Percentiles rank a stretch among this genome's conserved stretches.
These are phyloP conservation scores for Anadara kagoshimensis DNA, from an alignment of 1,140 invertebrate genomes.

Conservation along the genomic window DNA sequence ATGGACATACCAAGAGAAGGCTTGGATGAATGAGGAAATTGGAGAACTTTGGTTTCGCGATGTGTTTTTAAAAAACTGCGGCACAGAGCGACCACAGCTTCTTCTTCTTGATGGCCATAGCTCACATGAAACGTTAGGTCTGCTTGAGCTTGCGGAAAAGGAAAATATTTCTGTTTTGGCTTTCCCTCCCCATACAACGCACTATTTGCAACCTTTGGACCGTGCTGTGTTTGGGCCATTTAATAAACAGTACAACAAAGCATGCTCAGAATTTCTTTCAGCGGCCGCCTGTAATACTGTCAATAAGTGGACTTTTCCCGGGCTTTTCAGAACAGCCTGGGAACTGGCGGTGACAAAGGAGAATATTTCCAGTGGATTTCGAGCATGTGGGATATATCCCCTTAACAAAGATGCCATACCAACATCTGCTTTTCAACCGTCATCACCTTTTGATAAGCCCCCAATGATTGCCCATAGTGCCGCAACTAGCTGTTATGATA, in stretches of 20 bases:
- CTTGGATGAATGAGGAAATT: slow-evolving; percentile 34
- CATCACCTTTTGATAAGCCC: too few relatives aligned
- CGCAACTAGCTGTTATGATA: too few relatives aligned
- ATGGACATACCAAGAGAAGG: slow-evolving; percentile 21
- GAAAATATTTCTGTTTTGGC: slow-evolving; percentile 45
- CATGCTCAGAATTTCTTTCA: slow-evolving; percentile 33
- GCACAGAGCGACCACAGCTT: slow-evolving; percentile 31
- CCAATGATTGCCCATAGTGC: too few relatives aligned
- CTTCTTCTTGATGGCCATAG: slow-evolving; percentile 48
- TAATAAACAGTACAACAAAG: slow-evolving; percentile 29
- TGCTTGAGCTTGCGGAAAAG: slow-evolving; percentile 36
- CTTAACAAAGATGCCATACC: slow-evolving; percentile 14
- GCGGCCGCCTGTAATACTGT: slow-evolving; percentile 7
- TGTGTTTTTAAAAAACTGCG: slow-evolving; percentile 36
- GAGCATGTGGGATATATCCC: slow-evolving; percentile 26
- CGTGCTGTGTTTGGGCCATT: slow-evolving; percentile 42
- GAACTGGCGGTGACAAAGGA: background rate
- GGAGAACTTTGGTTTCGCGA: slow-evolving; percentile 38
- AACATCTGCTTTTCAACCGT: background rate
- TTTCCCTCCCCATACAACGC: slow-evolving; percentile 55
- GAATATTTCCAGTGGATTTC: slow-evolving; percentile 25
- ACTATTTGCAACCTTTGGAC: slow-evolving; percentile 50
- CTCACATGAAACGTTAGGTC: slow-evolving; percentile 41
- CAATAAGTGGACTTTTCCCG: slow-evolving; percentile 37
- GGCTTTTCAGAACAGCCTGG: slow-evolving; percentile 25